Conservation (phyloP, 2,797 vertebrate genomes). For the Cyprinella venusta region DNA sequence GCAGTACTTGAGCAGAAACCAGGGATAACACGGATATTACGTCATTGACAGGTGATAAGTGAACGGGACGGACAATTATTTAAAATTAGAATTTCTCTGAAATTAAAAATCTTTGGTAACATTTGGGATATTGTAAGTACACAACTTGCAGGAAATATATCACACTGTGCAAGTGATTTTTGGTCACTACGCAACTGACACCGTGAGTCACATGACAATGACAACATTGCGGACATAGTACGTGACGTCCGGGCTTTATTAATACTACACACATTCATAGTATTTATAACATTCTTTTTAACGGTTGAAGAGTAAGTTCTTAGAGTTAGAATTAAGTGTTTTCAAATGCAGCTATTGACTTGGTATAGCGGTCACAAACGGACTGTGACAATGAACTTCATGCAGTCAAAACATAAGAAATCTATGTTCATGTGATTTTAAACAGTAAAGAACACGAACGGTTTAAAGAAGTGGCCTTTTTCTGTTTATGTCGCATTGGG, state of each 20-base stretch:
- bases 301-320: not conserved
- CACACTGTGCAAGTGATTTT: no score
- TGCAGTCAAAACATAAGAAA: not conserved
- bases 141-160: no score
- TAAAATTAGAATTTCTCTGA: no score
- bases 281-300: not conserved
- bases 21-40: no score
- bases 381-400: not conserved
- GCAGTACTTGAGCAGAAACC: no score
- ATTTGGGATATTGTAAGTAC: no score
- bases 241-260: not conserved
- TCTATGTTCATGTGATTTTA: not conserved
- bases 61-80: no score
- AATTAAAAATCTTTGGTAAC: no score
- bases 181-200: no score
- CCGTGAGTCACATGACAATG: not conserved
- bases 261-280: not conserved
- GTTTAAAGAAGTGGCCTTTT: constrained; percentile 2
- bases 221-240: not conserved
- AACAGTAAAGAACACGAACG: not conserved
- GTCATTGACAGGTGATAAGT: no score
- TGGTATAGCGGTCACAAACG: not conserved
- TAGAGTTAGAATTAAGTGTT: not conserved
- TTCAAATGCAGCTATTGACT: not conserved
- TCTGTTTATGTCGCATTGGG: not conserved